phyloP scores from a whole-genome alignment of 2,113 vertebrate genomes.

The Paradisaea rubra region DNA sequence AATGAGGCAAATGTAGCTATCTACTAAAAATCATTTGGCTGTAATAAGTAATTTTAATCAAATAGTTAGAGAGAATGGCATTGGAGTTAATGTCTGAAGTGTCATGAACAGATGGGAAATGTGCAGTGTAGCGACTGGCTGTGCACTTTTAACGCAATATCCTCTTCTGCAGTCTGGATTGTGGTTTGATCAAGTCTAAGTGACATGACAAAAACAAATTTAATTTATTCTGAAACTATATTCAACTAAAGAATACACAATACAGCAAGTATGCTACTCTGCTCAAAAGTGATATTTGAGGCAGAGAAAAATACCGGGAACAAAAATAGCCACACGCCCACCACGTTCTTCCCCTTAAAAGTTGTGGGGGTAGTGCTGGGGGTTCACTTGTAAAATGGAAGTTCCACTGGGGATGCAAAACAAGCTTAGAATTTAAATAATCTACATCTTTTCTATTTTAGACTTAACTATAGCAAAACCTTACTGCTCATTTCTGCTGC shows the following conservation, averaged over 20 bases:
- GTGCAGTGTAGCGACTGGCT: not conserved
- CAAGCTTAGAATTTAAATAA: slow-evolving; percentile 55
- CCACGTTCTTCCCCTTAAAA: not conserved
- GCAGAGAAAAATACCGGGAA: not conserved
- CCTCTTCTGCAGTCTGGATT: not conserved
- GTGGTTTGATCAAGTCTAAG: slow-evolving; percentile 33
- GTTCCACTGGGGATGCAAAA: slow-evolving; percentile 39
- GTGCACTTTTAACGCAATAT: not conserved
- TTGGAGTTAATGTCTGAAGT: slow-evolving; percentile 7
- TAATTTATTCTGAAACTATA: slow-evolving; percentile 49
- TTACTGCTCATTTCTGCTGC: not conserved
- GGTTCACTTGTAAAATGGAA: not conserved
- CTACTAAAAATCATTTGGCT: slow-evolving; percentile 43
- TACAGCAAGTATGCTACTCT: not conserved
- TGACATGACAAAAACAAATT: slow-evolving; percentile 33
- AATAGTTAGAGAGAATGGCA: slow-evolving; percentile 35
- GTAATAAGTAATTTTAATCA: slow-evolving; percentile 54
- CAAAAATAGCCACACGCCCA: not conserved
- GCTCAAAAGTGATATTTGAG: not conserved
- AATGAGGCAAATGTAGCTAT: slow-evolving; percentile 32
- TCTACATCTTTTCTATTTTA: slow-evolving; percentile 48
- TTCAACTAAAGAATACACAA: not conserved
- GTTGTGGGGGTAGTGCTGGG: not conserved
- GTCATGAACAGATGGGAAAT: slow-evolving; percentile 21
- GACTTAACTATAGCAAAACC: not conserved